Conservation (phyloP, 2,113 vertebrate genomes). For the Orthochromis malagaraziensis region DNA sequence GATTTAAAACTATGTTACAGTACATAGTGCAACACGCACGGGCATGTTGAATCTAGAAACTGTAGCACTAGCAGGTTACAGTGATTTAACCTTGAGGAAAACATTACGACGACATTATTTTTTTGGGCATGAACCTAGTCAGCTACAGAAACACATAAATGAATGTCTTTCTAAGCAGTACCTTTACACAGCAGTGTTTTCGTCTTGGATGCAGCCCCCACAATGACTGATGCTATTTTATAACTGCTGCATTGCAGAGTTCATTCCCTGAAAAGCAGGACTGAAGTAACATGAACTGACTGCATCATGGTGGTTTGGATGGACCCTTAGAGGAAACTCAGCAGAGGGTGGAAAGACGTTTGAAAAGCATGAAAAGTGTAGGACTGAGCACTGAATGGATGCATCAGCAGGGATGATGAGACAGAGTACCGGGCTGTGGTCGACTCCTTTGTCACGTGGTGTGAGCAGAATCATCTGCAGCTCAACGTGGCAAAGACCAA, state of each 20-base stretch:
- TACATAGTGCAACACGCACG: neutral
- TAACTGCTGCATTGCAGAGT: slow-evolving; percentile 58
- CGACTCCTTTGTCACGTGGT: too few relatives aligned
- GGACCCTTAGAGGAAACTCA: neutral
- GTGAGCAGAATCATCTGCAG: too few relatives aligned
- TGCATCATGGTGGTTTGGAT: neutral
- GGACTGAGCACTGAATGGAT: too few relatives aligned
- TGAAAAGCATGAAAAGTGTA: neutral
- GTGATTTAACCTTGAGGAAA: neutral
- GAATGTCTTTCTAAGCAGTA: neutral
- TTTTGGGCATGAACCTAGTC: neutral
- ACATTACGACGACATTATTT: neutral
- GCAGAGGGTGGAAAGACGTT: neutral
- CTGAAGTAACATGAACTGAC: slow-evolving; percentile 34
- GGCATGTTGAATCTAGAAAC: neutral
- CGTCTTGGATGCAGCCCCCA: slow-evolving; percentile 1
- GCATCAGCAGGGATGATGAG: too few relatives aligned
- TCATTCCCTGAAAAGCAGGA: neutral
- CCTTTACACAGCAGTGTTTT: neutral
- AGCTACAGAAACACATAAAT: neutral
- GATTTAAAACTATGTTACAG: neutral
- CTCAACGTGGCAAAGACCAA: too few relatives aligned
- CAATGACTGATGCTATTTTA: slow-evolving; percentile 22
- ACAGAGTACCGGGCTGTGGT: too few relatives aligned
- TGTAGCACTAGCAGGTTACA: neutral